Conservation (phyloP, 2,797 vertebrate genomes). For the Enteromius trimaculatus region DNA sequence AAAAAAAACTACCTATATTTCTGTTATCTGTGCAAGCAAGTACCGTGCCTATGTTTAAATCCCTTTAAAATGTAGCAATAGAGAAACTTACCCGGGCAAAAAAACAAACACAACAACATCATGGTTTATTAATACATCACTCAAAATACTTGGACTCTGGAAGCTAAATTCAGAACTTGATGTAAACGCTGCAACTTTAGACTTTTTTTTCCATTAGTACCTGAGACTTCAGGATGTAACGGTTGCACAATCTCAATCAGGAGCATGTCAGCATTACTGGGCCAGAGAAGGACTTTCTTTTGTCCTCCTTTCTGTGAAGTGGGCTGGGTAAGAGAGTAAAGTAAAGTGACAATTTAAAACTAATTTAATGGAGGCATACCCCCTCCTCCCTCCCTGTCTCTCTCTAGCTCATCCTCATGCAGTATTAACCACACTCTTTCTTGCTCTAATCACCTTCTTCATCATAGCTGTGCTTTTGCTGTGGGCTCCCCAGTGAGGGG, state of each 20-base stretch:
- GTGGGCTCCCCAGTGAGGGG: constrained; percentile 15
- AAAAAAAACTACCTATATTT: background rate
- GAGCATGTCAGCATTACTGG: background rate
- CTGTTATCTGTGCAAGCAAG: background rate
- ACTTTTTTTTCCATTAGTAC: background rate
- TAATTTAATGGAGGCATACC: constrained; percentile 12
- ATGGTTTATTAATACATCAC: background rate
- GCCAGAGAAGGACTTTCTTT: background rate
- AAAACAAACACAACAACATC: constrained; percentile 1
- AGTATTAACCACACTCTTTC: constrained; percentile 48
- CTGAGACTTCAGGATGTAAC: background rate
- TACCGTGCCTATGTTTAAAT: background rate
- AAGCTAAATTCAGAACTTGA: background rate
- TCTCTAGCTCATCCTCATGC: constrained; percentile 36
- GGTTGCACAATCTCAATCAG: constrained; percentile 3
- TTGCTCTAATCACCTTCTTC: constrained; percentile 50
- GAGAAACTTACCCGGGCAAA: background rate
- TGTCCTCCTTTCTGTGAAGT: background rate
- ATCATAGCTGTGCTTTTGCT: constrained; percentile 42
- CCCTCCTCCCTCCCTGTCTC: background rate
- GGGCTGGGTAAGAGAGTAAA: background rate
- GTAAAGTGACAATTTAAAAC: constrained; percentile 34
- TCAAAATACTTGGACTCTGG: background rate
- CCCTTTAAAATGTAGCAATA: background rate
- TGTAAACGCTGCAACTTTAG: background rate